These are phyloP conservation scores for Leucophenga montana DNA, from an alignment of 2,888 invertebrate genomes.

Conservation along the genomic window DNA sequence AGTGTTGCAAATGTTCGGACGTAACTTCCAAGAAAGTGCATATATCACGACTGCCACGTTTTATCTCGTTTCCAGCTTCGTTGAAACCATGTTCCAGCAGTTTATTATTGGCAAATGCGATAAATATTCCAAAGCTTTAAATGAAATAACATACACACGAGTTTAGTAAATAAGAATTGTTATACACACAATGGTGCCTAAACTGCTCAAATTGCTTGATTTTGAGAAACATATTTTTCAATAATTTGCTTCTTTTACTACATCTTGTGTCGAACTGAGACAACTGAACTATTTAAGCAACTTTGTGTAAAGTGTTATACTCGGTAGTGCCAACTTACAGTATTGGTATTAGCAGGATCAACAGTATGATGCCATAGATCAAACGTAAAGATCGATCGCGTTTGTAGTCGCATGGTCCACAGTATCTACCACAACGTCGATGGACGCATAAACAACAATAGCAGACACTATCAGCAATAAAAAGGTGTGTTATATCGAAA, in stretches of 20 bases:
- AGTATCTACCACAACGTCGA: slow-evolving; percentile 85
- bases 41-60: slow-evolving; percentile 79
- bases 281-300: no score
- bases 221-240: no score
- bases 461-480: slow-evolving; percentile 54
- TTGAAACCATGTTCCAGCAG: slow-evolving; percentile 84
- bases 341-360: slow-evolving; percentile 85
- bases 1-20: slow-evolving; percentile 80
- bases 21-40: slow-evolving; percentile 82
- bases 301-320: no score
- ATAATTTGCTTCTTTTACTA: no score
- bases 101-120: slow-evolving; percentile 92
- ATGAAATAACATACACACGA: no score
- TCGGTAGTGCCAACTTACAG: slow-evolving; percentile 79
- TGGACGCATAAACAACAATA: slow-evolving; percentile 88
- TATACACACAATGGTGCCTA: no score
- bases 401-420: slow-evolving; percentile 88
- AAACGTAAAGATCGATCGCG: slow-evolving; percentile 86
- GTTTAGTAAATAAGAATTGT: no score
- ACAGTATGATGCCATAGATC: slow-evolving; percentile 83
- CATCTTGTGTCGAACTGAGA: no score
- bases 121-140: slow-evolving; percentile 87
- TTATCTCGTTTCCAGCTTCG: slow-evolving; percentile 77
- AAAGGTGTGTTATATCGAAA: no score
- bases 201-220: no score